These are phyloP conservation scores for Cancer borealis DNA, from an alignment of 2,888 invertebrate genomes.

Conservation along the genomic window DNA sequence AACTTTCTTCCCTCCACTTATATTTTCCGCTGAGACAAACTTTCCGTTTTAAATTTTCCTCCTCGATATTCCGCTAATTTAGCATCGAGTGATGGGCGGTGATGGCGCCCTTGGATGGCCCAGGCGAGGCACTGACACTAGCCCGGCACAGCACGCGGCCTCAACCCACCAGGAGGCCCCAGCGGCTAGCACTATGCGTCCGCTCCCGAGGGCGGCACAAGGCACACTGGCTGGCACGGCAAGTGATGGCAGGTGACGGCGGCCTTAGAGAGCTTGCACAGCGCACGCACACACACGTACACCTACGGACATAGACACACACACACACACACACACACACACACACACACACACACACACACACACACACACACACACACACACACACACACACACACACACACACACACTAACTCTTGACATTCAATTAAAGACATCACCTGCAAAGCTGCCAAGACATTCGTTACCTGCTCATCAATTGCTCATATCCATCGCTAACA, in stretches of 20 bases:
- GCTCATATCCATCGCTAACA: background rate
- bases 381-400: background rate
- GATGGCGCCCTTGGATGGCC: background rate
- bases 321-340: slow-evolving; percentile 11
- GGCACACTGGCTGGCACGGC: slow-evolving; percentile 50
- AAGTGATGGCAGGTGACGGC: slow-evolving; percentile 53
- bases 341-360: background rate
- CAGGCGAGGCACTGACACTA: background rate
- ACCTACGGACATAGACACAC: background rate
- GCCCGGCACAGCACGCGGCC: slow-evolving; percentile 27
- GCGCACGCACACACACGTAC: slow-evolving; percentile 23
- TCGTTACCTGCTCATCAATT: background rate
- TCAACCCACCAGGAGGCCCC: background rate
- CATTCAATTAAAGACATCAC: slow-evolving; percentile 9
- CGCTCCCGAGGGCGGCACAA: slow-evolving; percentile 47
- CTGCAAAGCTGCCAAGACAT: background rate
- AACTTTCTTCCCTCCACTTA: slow-evolving; percentile 20
- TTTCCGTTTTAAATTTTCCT: background rate
- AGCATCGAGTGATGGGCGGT: background rate
- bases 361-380: background rate
- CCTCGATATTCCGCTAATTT: slow-evolving; percentile 20
- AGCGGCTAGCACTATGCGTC: slow-evolving; percentile 7
- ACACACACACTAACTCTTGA: background rate
- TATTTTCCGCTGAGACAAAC: slow-evolving; percentile 1
- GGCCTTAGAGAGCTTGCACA: slow-evolving; percentile 23